These are phyloP conservation scores for Drosophila tanythrix DNA, from an alignment of 2,888 invertebrate species.

Conservation along the genomic window DNA sequence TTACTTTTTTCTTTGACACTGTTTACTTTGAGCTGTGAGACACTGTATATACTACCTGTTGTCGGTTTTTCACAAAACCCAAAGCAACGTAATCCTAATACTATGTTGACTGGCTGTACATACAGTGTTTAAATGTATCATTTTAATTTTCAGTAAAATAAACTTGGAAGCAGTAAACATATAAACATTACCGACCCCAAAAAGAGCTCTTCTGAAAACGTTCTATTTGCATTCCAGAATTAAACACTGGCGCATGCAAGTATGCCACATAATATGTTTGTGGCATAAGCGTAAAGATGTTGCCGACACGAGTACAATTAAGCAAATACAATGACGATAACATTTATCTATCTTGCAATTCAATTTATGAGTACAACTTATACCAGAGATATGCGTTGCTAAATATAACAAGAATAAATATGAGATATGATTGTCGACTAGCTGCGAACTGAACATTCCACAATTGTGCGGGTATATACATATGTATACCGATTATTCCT, in stretches of 20 bases:
- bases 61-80: background rate
- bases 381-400: background rate
- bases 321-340: background rate
- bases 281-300: too few species aligned
- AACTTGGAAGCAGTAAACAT: background rate
- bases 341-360: background rate
- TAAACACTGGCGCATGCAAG: slow-evolving; percentile 10
- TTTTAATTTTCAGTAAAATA: background rate
- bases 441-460: background rate
- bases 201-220: background rate
- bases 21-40: too few species aligned
- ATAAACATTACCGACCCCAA: background rate
- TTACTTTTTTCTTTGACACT: too few species aligned
- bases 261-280: slow-evolving; percentile 7
- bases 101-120: background rate
- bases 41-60: background rate
- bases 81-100: background rate
- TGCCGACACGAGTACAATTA: background rate
- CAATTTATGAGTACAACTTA: background rate
- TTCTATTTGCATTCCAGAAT: background rate
- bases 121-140: background rate
- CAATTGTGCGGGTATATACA: background rate
- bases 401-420: too few species aligned
- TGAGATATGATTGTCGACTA: background rate
- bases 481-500: background rate